Conservation (phyloP, 2,888 invertebrate genomes). For the Endomychus coccineus region DNA sequence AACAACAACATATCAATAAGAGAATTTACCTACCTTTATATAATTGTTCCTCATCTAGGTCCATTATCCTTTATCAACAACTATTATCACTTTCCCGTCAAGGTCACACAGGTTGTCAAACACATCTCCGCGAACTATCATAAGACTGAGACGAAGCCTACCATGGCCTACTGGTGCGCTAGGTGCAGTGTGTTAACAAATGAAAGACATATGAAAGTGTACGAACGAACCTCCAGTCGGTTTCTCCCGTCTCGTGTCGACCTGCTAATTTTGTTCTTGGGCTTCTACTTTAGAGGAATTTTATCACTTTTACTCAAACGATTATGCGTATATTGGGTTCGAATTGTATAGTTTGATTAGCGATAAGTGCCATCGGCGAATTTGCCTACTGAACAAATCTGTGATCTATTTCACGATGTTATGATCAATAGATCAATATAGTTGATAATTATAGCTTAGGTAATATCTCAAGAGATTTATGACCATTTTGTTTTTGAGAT, state of each 20-base stretch:
- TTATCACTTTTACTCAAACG: neutral
- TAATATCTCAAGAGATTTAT: too few species aligned
- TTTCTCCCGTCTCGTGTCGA: constrained; percentile 3
- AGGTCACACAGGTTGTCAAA: constrained; percentile 10
- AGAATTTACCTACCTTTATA: constrained; percentile 11
- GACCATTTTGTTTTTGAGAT: too few species aligned
- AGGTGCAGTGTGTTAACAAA: constrained; percentile 13
- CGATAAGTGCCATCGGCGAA: too few species aligned
- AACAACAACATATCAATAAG: too few species aligned
- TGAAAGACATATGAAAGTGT: constrained; percentile 15
- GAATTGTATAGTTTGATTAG: too few species aligned
- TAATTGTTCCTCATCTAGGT: constrained; percentile 14
- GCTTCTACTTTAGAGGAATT: neutral
- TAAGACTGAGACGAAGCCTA: constrained; percentile 12
- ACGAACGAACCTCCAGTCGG: constrained; percentile 6
- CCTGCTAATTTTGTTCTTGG: constrained; percentile 1
- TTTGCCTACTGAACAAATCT: too few species aligned
- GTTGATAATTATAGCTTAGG: too few species aligned
- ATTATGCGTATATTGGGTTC: neutral
- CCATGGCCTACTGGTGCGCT: constrained; percentile 14
- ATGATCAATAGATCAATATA: too few species aligned
- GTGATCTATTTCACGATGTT: too few species aligned
- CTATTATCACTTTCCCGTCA: constrained; percentile 12
- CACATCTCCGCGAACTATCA: constrained; percentile 10
- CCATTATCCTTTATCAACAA: constrained; percentile 10